Evolutionary conservation across 35 echinoderm and acorn worm species (phyloP).

Genomic region (Apostichopus parvimensis): DNA sequence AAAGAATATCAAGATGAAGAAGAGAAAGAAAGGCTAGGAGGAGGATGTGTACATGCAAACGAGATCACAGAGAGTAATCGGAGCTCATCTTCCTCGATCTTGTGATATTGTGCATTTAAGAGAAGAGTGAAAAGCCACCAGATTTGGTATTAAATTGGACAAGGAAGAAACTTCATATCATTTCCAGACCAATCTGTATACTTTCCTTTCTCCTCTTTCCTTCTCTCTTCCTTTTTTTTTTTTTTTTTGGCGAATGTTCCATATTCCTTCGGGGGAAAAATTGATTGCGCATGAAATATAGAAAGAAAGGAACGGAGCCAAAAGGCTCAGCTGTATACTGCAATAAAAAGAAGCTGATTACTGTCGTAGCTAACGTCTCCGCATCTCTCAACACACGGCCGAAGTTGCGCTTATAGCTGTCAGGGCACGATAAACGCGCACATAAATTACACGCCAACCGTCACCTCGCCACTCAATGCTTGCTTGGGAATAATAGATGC

Average conservation of each 20-base stretch:
- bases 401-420: slow-evolving; percentile 17
- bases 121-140: not conserved
- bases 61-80: no score
- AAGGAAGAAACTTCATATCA: not conserved
- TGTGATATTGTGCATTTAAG: not conserved
- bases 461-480: not conserved
- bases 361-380: not conserved
- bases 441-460: slow-evolving; percentile 32
- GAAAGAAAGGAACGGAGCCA: not conserved
- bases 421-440: slow-evolving; percentile 22
- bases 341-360: slow-evolving; percentile 40
- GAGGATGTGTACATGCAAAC: not conserved
- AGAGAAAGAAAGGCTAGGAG: not conserved
- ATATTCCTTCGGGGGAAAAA: slow-evolving; percentile 32
- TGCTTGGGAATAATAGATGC: slow-evolving; percentile 34
- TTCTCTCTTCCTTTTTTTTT: not conserved
- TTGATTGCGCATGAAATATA: slow-evolving; percentile 37
- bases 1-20: not conserved
- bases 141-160: slow-evolving; percentile 1
- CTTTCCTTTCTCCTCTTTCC: no score
- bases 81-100: not conserved
- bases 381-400: slow-evolving; percentile 35
- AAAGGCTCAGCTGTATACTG: not conserved
- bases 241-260: slow-evolving; percentile 9
- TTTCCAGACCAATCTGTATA: not conserved